Percentiles rank a stretch among this genome's conserved stretches.
Evolutionary conservation across 2,888 invertebrate genomes (phyloP).

Genomic region (Protodeltote pygarga): DNA sequence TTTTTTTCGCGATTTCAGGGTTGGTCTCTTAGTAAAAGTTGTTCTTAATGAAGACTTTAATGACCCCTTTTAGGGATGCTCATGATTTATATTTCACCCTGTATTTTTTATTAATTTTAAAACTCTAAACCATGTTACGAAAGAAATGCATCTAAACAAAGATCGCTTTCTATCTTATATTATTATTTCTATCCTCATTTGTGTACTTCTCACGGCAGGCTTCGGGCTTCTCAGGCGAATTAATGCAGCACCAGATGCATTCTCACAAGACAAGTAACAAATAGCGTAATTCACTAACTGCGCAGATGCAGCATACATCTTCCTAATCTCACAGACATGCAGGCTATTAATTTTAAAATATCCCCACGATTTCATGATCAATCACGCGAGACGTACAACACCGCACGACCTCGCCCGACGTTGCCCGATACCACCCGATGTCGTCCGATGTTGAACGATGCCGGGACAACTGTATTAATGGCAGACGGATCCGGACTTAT

Average conservation of each 20-base stretch:
- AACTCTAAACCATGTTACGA: too few relatives aligned
- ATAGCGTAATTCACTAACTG: conserved; percentile 17
- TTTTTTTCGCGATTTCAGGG: too few relatives aligned
- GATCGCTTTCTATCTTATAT: too few relatives aligned
- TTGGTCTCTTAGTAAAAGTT: too few relatives aligned
- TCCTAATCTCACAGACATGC: conserved; percentile 27
- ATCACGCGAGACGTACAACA: conserved; percentile 28
- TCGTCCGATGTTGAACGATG: conserved; percentile 11
- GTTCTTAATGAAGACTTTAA: too few relatives aligned
- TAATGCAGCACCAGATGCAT: conserved; percentile 9
- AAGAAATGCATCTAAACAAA: too few relatives aligned
- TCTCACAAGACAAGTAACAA: conserved; percentile 20
- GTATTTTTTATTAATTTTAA: too few relatives aligned
- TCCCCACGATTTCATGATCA: conserved; percentile 33
- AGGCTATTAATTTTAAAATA: conserved; percentile 43
- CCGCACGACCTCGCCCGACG: conserved; percentile 1
- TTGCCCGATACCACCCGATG: conserved; percentile 19
- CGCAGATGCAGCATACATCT: conserved; percentile 15
- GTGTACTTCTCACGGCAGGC: background rate
- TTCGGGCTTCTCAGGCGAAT: conserved; percentile 3
- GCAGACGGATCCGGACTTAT: conserved; percentile 50
- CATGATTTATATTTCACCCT: too few relatives aligned
- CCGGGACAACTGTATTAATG: conserved; percentile 55
- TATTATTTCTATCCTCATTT: too few relatives aligned
- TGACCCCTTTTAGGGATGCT: too few relatives aligned